These are phyloP conservation scores for Oophaga sylvatica DNA, from an alignment of 2,797 vertebrate species.

Conservation along the genomic window DNA sequence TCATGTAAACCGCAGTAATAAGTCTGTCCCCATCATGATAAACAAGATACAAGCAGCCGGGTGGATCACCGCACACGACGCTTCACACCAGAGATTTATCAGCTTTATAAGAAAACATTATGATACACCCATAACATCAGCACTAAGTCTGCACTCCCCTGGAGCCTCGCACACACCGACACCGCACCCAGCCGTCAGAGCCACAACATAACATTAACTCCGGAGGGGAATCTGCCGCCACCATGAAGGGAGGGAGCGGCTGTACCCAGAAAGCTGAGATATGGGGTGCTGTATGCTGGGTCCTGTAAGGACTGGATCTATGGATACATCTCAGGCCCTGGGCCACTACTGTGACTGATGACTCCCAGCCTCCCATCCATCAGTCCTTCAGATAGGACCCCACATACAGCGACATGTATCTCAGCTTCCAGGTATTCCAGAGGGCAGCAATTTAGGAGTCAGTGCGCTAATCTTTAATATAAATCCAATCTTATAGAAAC, in stretches of 20 bases:
- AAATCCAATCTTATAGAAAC: too few relatives aligned
- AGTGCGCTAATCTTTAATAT: background rate
- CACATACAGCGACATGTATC: background rate
- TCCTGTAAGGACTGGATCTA: background rate
- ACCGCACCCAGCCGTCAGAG: too few relatives aligned
- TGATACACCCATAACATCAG: constrained; percentile 3
- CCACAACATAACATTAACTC: too few relatives aligned
- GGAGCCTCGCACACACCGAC: too few relatives aligned
- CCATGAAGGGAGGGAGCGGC: too few relatives aligned
- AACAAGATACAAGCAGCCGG: background rate
- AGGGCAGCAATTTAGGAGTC: background rate
- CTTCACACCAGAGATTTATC: background rate
- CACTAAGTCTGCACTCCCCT: background rate
- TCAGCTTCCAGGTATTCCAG: background rate
- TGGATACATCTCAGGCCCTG: too few relatives aligned
- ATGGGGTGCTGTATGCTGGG: background rate
- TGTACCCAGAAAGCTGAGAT: background rate
- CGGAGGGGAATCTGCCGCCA: too few relatives aligned
- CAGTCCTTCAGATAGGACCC: background rate
- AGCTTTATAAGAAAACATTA: background rate
- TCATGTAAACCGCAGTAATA: background rate
- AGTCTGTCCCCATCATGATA: constrained; percentile 1
- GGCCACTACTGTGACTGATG: too few relatives aligned
- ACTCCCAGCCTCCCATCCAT: too few relatives aligned
- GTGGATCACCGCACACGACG: background rate